Conservation (phyloP, 2,888 invertebrate species). For the Meganola albula region DNA sequence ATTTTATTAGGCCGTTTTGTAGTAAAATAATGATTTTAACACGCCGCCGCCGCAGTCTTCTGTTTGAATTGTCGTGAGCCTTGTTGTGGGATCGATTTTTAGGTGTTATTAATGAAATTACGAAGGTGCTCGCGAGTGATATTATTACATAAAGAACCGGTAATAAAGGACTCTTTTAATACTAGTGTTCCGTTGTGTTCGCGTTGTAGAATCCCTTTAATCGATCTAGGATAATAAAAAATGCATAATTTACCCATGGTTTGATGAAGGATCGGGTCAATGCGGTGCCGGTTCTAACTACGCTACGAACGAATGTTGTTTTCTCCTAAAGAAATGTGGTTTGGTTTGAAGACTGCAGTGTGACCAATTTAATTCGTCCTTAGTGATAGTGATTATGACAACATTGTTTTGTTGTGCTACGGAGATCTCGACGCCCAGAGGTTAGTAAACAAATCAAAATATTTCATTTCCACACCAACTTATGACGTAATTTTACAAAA, state of each 20-base stretch:
- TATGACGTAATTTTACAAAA: no score
- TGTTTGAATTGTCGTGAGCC: constrained; percentile 69
- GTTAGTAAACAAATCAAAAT: constrained; percentile 57
- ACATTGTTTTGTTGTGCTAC: constrained; percentile 34
- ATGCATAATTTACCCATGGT: constrained; percentile 72
- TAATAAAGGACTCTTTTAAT: constrained; percentile 39
- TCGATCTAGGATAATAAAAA: constrained; percentile 73
- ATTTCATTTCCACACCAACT: no score
- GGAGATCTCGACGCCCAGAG: constrained; percentile 38
- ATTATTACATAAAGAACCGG: constrained; percentile 52
- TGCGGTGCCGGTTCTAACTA: constrained; percentile 42
- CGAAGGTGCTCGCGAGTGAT: constrained; percentile 67
- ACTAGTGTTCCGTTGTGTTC: constrained; percentile 30
- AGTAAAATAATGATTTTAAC: constrained; percentile 69
- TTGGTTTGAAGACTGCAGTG: constrained; percentile 38
- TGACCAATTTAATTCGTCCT: constrained; percentile 33
- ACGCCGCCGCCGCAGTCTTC: constrained; percentile 64
- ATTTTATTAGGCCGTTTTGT: constrained; percentile 40
- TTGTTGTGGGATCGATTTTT: constrained; percentile 74
- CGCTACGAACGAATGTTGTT: constrained; percentile 43
- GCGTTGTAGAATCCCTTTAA: constrained; percentile 43
- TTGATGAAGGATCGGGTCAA: constrained; percentile 59
- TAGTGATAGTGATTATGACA: constrained; percentile 41
- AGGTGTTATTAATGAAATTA: constrained; percentile 77
- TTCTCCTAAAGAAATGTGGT: constrained; percentile 30